Conservation (phyloP, 2,113 vertebrate genomes). For the Salvelinus sp. region DNA sequence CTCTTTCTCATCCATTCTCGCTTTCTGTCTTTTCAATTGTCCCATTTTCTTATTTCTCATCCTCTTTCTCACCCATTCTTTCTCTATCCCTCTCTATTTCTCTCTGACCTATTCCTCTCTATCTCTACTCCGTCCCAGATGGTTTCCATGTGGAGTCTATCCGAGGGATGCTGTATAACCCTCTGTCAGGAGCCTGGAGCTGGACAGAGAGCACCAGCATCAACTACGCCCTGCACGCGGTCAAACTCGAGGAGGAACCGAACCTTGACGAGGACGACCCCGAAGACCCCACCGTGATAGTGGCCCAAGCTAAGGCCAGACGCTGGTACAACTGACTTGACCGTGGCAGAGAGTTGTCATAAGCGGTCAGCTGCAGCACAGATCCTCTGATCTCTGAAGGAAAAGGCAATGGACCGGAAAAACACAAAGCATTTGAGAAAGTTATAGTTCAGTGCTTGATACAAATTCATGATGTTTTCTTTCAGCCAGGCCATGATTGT, state of each 20-base stretch:
- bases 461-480: not conserved
- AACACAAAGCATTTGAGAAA: not conserved
- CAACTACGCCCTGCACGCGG: slow-evolving; percentile 89
- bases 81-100: not conserved
- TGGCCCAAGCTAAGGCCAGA: slow-evolving; percentile 19
- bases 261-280: slow-evolving; percentile 19
- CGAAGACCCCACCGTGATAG: slow-evolving; percentile 11
- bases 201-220: slow-evolving; percentile 82
- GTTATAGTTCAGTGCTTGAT: not conserved
- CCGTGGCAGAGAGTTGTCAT: not conserved
- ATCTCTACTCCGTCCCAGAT: slow-evolving; percentile 65
- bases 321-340: slow-evolving; percentile 40
- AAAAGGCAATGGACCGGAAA: not conserved
- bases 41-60: too few species aligned
- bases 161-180: slow-evolving; percentile 90
- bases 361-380: not conserved
- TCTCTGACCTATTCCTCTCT: not conserved
- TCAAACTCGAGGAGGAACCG: slow-evolving; percentile 65
- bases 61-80: not conserved
- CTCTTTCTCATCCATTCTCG: not conserved
- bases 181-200: slow-evolving; percentile 81
- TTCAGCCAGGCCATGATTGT: not conserved
- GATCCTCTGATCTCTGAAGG: not conserved
- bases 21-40: too few species aligned
- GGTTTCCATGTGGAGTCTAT: slow-evolving; percentile 84